Percentiles rank a stretch among this genome's conserved stretches.
phyloP scores from a whole-genome alignment of 1,140 invertebrate species.

The Drosophila triauraria region DNA sequence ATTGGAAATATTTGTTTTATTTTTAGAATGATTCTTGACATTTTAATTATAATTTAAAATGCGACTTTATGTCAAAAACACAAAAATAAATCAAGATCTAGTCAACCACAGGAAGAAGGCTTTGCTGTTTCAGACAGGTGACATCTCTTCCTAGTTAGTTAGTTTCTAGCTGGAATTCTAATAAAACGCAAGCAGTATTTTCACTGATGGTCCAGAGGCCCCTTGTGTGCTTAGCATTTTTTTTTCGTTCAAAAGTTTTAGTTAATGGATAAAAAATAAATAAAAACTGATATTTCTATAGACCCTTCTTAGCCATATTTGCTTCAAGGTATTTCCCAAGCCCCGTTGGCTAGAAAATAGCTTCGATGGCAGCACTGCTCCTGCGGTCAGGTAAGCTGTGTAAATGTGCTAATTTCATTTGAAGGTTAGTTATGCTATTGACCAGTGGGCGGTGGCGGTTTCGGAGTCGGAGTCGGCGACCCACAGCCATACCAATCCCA shows the following conservation, averaged over 20 bases:
- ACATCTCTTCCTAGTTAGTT: not conserved
- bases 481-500: slow-evolving; percentile 17
- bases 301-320: not conserved
- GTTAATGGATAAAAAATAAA: too few species aligned
- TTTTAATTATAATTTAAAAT: not conserved
- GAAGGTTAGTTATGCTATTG: slow-evolving; percentile 80
- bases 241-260: too few species aligned
- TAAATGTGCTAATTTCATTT: slow-evolving; percentile 81
- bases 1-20: not conserved
- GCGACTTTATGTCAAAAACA: not conserved
- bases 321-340: not conserved
- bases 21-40: not conserved
- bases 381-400: slow-evolving; percentile 74
- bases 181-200: too few species aligned
- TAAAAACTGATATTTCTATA: too few species aligned
- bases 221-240: too few species aligned
- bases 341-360: not conserved
- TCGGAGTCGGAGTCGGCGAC: slow-evolving; percentile 11
- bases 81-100: too few species aligned
- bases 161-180: too few species aligned
- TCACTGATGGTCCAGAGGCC: too few species aligned
- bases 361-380: not conserved
- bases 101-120: not conserved
- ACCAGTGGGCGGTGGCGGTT: slow-evolving; percentile 29
- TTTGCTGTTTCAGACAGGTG: not conserved